phyloP scores from a whole-genome alignment of 2,113 vertebrate species.

The Propithecus coquereli region DNA sequence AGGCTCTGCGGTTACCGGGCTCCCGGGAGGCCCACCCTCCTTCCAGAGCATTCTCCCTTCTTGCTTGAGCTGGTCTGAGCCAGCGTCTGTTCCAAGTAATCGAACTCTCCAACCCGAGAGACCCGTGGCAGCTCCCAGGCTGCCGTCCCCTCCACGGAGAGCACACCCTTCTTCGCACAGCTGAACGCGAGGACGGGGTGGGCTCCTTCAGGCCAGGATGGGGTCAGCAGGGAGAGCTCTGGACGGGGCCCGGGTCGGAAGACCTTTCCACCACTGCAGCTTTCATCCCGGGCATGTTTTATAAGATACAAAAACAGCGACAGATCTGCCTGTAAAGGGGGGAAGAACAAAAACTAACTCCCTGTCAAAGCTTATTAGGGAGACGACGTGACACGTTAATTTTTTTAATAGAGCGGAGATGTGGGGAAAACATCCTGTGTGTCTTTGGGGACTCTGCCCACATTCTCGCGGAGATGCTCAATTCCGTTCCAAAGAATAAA shows the following conservation, averaged over 20 bases:
- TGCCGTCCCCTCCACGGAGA: fast-evolving
- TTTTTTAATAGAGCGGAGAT: fast-evolving
- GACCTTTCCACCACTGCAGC: fast-evolving
- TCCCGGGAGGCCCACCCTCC: too few relatives aligned
- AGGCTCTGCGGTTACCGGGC: fast-evolving
- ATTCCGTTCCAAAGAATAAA: background rate
- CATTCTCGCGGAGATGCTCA: fast-evolving
- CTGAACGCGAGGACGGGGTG: fast-evolving
- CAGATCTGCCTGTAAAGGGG: fast-evolving
- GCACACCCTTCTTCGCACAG: fast-evolving
- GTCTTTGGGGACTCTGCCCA: background rate
- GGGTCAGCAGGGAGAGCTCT: fast-evolving
- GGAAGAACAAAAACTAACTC: background rate
- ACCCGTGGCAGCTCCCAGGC: background rate
- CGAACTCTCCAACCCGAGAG: background rate
- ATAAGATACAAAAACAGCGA: background rate
- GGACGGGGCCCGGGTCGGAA: background rate
- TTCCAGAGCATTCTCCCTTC: background rate
- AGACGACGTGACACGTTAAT: fast-evolving
- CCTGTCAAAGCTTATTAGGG: background rate
- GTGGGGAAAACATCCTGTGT: fast-evolving
- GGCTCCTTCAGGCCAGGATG: fast-evolving
- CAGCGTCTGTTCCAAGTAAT: background rate
- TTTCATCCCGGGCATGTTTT: background rate
- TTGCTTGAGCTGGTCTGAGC: background rate